Percentiles rank a stretch among this genome's conserved stretches.
These are phyloP conservation scores for Hemicordylus capensis DNA, from an alignment of 2,113 vertebrate genomes.

Conservation along the genomic window DNA sequence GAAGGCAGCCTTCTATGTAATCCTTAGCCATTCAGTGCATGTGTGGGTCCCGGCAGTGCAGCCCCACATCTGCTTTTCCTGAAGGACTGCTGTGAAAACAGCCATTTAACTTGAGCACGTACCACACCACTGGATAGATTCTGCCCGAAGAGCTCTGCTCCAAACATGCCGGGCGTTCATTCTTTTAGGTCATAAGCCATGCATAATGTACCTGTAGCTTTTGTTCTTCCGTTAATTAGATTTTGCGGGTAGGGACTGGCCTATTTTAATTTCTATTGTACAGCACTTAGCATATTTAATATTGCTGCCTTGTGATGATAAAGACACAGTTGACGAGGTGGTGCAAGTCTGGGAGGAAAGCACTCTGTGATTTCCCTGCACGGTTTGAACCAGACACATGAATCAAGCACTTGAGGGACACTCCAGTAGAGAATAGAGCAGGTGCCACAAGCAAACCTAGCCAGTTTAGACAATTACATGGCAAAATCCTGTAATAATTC, in stretches of 20 bases:
- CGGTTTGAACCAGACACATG: not conserved
- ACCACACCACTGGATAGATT: not conserved
- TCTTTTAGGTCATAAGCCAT: not conserved
- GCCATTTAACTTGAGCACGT: not conserved
- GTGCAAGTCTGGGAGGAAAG: not conserved
- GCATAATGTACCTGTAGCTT: not conserved
- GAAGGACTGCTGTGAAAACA: not conserved
- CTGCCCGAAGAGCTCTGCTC: not conserved
- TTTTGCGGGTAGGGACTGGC: slow-evolving; percentile 2
- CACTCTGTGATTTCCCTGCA: not conserved
- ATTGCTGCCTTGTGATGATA: not conserved
- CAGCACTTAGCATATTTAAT: not conserved
- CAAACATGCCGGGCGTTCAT: not conserved
- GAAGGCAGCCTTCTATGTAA: too few species aligned
- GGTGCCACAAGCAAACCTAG: not conserved
- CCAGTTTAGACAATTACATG: not conserved
- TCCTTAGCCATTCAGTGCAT: too few species aligned
- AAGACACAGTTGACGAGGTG: not conserved
- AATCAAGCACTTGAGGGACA: not conserved
- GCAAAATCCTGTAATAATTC: not conserved
- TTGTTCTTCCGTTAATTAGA: slow-evolving; percentile 20
- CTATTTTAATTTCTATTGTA: not conserved
- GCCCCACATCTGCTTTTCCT: not conserved
- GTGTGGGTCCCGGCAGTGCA: too few species aligned
- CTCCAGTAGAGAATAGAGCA: not conserved